These are phyloP conservation scores for Dissostichus mawsoni DNA, from an alignment of 2,113 vertebrate genomes.

Conservation along the genomic window DNA sequence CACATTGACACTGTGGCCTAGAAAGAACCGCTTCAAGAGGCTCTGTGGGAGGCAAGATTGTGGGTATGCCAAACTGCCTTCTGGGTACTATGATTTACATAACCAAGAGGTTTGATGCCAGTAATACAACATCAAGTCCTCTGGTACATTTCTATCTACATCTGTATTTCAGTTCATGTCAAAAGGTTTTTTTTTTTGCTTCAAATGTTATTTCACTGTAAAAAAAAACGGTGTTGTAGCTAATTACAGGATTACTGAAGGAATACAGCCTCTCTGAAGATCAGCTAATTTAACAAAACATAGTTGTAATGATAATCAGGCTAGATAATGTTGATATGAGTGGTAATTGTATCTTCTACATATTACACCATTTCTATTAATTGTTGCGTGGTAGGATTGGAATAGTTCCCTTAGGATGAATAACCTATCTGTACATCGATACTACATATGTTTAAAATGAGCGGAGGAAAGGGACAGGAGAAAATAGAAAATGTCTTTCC, in stretches of 20 bases:
- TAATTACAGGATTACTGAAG: neutral
- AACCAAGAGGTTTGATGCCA: neutral
- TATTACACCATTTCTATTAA: neutral
- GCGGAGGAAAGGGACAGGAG: no score
- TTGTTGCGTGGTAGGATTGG: neutral
- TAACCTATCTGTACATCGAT: neutral
- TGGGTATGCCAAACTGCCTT: constrained; percentile 2
- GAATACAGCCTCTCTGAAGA: neutral
- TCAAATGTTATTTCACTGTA: constrained; percentile 14
- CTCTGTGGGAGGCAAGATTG: neutral
- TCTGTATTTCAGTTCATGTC: neutral
- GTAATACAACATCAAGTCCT: neutral
- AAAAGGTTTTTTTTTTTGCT: constrained; percentile 15
- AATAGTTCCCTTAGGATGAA: neutral
- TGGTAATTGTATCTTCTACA: neutral
- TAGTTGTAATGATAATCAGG: neutral
- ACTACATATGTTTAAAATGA: no score
- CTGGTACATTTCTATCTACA: neutral
- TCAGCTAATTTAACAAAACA: neutral
- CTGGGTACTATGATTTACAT: constrained; percentile 1
- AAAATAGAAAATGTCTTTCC: neutral
- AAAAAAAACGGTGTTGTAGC: constrained; percentile 38
- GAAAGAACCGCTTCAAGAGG: constrained; percentile 1
- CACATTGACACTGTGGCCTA: neutral
- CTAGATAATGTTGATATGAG: neutral